A percentile compares a stretch with the other conserved stretches of the same genome.
These are phyloP conservation scores for Agrypnus murinus DNA, from an alignment of 2,888 invertebrate species.

Conservation along the genomic window DNA sequence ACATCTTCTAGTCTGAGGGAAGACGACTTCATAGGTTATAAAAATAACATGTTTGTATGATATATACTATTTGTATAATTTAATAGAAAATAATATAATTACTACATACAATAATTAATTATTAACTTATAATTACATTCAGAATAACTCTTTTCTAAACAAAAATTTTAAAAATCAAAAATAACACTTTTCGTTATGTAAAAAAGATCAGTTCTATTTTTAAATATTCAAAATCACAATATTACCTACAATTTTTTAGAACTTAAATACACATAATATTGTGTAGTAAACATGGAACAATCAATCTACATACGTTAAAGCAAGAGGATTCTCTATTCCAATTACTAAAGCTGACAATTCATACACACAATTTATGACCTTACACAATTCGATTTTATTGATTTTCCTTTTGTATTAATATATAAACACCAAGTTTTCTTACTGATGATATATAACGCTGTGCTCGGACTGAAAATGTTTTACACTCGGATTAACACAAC, in stretches of 20 bases:
- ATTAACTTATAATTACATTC: conserved; percentile 20
- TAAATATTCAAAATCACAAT: conserved; percentile 38
- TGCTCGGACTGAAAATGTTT: conserved; percentile 3
- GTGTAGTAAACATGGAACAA: conserved; percentile 41
- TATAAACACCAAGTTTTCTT: too few species aligned
- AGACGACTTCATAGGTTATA: too few species aligned
- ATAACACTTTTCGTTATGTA: conserved; percentile 33
- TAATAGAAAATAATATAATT: conserved; percentile 36
- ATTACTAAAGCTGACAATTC: conserved; percentile 24
- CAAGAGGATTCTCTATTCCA: conserved; percentile 15
- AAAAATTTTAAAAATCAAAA: conserved; percentile 30
- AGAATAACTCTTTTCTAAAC: conserved; percentile 10
- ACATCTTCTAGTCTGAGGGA: not conserved
- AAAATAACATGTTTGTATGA: not conserved
- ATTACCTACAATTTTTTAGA: conserved; percentile 35
- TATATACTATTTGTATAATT: conserved; percentile 34
- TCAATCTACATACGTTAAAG: conserved; percentile 35
- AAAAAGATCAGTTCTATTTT: conserved; percentile 43
- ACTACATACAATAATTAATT: conserved; percentile 27
- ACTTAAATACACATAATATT: conserved; percentile 39
- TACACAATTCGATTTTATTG: conserved; percentile 10
- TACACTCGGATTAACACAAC: conserved; percentile 7
- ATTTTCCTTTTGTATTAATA: too few species aligned
- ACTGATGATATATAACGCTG: too few species aligned
- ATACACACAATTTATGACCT: conserved; percentile 6